Evolutionary conservation across 2,888 invertebrate genomes (phyloP).

Genomic region (Volucella inanis): DNA sequence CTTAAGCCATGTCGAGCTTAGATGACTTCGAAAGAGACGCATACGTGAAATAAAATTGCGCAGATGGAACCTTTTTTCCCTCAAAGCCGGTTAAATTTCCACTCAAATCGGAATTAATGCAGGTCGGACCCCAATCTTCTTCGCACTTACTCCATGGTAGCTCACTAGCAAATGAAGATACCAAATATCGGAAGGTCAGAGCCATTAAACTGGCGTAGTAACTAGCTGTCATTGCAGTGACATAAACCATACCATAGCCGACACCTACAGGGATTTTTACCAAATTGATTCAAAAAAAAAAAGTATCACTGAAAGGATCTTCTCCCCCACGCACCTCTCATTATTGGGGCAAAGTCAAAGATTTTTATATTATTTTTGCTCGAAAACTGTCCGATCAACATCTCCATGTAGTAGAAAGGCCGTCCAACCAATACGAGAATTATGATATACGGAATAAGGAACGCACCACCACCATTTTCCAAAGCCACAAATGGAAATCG

Average conservation of each 20-base stretch:
- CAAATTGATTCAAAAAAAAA: neutral
- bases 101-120: constrained; percentile 58
- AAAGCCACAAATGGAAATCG: constrained; percentile 87
- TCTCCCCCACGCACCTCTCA: constrained; percentile 83
- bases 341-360: constrained; percentile 86
- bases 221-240: constrained; percentile 85
- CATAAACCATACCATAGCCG: constrained; percentile 84
- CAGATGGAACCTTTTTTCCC: constrained; percentile 79
- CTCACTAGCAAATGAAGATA: constrained; percentile 85
- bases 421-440: constrained; percentile 87
- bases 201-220: constrained; percentile 89
- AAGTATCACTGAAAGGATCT: too few species aligned
- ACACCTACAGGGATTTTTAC: constrained; percentile 31
- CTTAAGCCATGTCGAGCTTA: neutral
- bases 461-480: constrained; percentile 88
- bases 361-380: constrained; percentile 88
- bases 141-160: constrained; percentile 85
- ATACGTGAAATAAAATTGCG: constrained; percentile 83
- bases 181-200: constrained; percentile 86
- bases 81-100: constrained; percentile 33
- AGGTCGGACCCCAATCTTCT: constrained; percentile 30
- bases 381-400: constrained; percentile 89
- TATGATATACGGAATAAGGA: constrained; percentile 87
- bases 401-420: constrained; percentile 89
- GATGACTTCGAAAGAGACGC: constrained; percentile 57